Evolutionary conservation across 2,113 vertebrate species (phyloP).

Genomic region (Notarius lentiginosus): DNA sequence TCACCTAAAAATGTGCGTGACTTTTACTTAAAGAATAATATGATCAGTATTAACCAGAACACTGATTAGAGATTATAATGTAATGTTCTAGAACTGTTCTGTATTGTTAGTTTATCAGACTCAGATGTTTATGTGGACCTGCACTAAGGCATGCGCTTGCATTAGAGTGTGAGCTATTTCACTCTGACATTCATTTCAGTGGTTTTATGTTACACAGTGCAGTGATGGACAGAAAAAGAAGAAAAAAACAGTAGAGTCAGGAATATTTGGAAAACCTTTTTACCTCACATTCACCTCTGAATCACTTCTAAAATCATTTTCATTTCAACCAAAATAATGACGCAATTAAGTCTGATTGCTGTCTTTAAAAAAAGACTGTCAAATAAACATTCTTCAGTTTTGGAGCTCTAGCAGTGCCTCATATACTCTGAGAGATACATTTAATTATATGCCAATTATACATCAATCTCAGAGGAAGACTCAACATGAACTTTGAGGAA

Average conservation of each 20-base stretch:
- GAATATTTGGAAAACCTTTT: conserved; percentile 1
- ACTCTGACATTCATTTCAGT: conserved; percentile 4
- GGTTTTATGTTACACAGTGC: not conserved
- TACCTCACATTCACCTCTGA: not conserved
- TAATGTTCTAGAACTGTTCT: not conserved
- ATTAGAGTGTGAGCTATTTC: not conserved
- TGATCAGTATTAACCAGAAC: too few species aligned
- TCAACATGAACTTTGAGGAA: conserved; percentile 46
- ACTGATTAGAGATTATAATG: not conserved
- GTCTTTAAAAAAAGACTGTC: not conserved
- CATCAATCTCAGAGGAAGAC: not conserved
- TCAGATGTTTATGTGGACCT: not conserved
- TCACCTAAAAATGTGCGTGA: too few species aligned
- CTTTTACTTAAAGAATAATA: too few species aligned
- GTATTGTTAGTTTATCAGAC: not conserved
- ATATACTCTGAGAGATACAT: conserved; percentile 7
- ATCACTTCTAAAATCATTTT: not conserved
- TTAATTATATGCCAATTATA: conserved; percentile 40
- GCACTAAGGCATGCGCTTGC: not conserved
- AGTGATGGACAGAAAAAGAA: conserved; percentile 3
- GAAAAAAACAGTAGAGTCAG: not conserved
- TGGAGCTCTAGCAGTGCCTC: not conserved
- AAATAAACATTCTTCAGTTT: conserved; percentile 30
- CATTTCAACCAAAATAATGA: not conserved
- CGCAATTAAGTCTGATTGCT: conserved; percentile 3